Base-by-base conservation (phyloP, 2,797 vertebrate species). In the Melanotaenia maccullochi region DNA sequence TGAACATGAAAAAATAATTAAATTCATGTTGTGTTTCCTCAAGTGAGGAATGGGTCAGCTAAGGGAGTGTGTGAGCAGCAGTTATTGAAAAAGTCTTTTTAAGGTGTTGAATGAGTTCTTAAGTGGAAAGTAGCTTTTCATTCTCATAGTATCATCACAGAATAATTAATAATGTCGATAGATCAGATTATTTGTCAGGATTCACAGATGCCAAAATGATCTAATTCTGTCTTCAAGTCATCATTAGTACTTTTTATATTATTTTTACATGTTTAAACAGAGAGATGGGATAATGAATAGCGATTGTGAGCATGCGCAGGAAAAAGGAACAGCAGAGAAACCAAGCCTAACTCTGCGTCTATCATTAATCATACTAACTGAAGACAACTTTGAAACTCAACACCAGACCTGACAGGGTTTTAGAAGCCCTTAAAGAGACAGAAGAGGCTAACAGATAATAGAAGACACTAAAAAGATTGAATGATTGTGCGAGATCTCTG, bases 381-480 rank as follows among this genome's bases (percentile, higher is more conserved):
- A 72, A 65, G 71, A 84, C 71, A 60, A 85, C 76, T 83, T 85
- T 91, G 91, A 91, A 90, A 93, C 85, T 81, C 81, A 90, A 93
- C 79, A 89, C 91, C 2, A 76, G 73, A 84, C 86, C 76, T 51
- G 65, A 86, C 76, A 63, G 69, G 72, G 60, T 66, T 73, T 1
- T 18, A 59, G 73, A 82, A 73, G 81, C 81, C 78, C 71, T 80
- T 69, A 70, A 74, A 79, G 71, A 82, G 66, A 78, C 68, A 71
- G n/a, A 57, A 35, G 65, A 52, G 77, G 59, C 44, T 60, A 85
- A 79, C 72, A 58, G 66, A 78, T 36, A 16, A 42, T 12, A 72
- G 66, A 72, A 54, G 72, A 73, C 64, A 38, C 67, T 64, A 59
- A 36, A 67, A 57, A 38, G 64, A 36, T 52, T 14, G n/a, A 55